phyloP scores from a whole-genome alignment of 30 jellyfish, hydroid and myxozoan species.

The Catostylus mosaicus region DNA sequence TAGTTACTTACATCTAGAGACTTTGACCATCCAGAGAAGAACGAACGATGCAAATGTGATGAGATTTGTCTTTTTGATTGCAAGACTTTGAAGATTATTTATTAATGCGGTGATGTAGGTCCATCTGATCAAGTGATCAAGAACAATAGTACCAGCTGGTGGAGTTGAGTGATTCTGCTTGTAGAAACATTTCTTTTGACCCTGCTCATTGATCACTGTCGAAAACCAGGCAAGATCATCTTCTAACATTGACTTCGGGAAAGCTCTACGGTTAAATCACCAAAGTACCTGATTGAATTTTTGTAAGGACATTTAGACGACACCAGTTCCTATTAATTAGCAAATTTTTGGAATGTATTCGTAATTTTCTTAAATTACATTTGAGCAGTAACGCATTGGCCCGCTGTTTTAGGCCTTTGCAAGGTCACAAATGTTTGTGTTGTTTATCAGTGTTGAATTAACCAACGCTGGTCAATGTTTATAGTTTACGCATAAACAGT shows the following conservation, averaged over 20 bases:
- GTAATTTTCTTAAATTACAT: not conserved
- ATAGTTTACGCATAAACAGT: not conserved
- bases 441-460: too few relatives aligned
- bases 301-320: not conserved
- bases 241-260: slow-evolving; percentile 22
- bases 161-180: slow-evolving; percentile 34
- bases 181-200: slow-evolving; percentile 50
- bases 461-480: not conserved
- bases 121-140: slow-evolving; percentile 54
- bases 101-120: slow-evolving; percentile 75
- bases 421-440: too few relatives aligned
- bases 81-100: slow-evolving; percentile 39
- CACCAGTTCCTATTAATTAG: not conserved
- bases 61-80: slow-evolving; percentile 45
- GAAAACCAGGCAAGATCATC: slow-evolving; percentile 48
- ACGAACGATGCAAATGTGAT: slow-evolving; percentile 38
- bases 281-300: not conserved
- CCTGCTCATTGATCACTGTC: slow-evolving; percentile 66
- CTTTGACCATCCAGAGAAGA: slow-evolving; percentile 77
- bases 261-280: slow-evolving; percentile 30
- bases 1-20: slow-evolving; percentile 8
- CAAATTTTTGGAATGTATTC: not conserved
- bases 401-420: too few relatives aligned
- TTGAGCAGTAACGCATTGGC: too few relatives aligned
- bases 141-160: slow-evolving; percentile 62